Evolutionary conservation across 30 jellyfish, hydroid and myxozoan species (phyloP).

Genomic region (Aurelia sp.): DNA sequence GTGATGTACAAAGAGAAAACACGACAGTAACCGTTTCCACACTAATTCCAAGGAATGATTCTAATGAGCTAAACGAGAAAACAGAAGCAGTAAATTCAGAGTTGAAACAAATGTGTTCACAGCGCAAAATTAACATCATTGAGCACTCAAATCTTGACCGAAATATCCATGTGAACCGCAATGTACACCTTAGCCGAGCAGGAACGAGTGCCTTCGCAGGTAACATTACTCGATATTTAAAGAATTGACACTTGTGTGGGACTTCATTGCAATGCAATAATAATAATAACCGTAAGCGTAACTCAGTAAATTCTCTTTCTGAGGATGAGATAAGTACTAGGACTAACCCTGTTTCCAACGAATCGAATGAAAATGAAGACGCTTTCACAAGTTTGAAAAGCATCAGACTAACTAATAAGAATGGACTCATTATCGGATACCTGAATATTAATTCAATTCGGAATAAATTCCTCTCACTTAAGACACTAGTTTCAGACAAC

Average conservation of each 20-base stretch:
- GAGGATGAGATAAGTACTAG: too few species aligned
- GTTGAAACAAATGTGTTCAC: slow-evolving; percentile 24
- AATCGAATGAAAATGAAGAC: neutral
- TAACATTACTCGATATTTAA: slow-evolving; percentile 23
- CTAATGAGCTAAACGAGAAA: slow-evolving; percentile 22
- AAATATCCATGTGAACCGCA: slow-evolving; percentile 17
- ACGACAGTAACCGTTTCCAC: slow-evolving; percentile 13
- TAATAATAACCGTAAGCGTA: neutral
- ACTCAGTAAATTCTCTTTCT: too few species aligned
- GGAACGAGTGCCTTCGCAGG: slow-evolving; percentile 39
- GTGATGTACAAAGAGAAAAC: slow-evolving; percentile 6
- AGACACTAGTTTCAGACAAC: slow-evolving; percentile 9
- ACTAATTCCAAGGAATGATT: slow-evolving; percentile 32
- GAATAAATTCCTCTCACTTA: slow-evolving; percentile 12
- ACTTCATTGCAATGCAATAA: slow-evolving; percentile 28
- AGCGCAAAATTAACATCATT: slow-evolving; percentile 19
- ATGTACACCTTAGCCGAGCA: slow-evolving; percentile 21
- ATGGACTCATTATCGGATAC: slow-evolving; percentile 22
- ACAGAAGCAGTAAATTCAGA: slow-evolving; percentile 40
- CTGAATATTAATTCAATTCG: slow-evolving; percentile 21
- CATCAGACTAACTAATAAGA: slow-evolving; percentile 10
- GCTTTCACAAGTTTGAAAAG: slow-evolving; percentile 23
- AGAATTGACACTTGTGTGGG: slow-evolving; percentile 1
- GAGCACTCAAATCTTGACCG: slow-evolving; percentile 24
- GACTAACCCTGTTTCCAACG: too few species aligned